Evolutionary conservation across 2,797 vertebrate genomes (phyloP), one percentile per base, ranked within the genome.

Genomic region (Anguilla obscura): DNA sequence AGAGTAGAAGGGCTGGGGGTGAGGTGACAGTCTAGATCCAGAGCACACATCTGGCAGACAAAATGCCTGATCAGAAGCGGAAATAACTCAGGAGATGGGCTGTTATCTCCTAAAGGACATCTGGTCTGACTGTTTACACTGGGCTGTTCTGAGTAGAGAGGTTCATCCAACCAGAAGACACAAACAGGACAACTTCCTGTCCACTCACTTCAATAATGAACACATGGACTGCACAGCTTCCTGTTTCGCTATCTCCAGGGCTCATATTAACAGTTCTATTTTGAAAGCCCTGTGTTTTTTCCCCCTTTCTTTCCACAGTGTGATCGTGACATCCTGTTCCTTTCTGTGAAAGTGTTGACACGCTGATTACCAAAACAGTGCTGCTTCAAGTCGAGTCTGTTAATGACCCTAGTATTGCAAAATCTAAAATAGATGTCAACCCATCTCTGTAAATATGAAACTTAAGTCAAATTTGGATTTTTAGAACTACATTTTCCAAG

Each of bases 41-140:
- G 88, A 84, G 89, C 89, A 89, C 91, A 89, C 89, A 91, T 93
- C 93, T 92, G 86, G 93, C 90, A 91, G 90, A 93, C 94, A 91
- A 91, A 52, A 85, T 93, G 90, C 91, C 88, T 80, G 87, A 90
- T 90, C 90, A 89, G 89, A 94, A 95, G 92, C 91, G 93, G 92
- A 94, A 94, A 92, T 93, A 94, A 94, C 93, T 92, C 89, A 93
- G 74, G 90, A 93, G 92, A 92, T 92, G 91, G 74, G 88, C 87
- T 87, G 92, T 94, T 96, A 97, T 97, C 96, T 96, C 91, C 93
- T 93, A 93, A 96, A 95, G 95, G 95, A 96, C 96, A 97, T 97
- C 96, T 95, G 94, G 12, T 94, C 92, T 91, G 92, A n/a, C 89
- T 91, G 95, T 96, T 94, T 94, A 94, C 94, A 93, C 92, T 93